Evolutionary conservation across 35 echinoderm and acorn worm genomes (phyloP), one percentile per base, ranked within the genome.

Genomic region (Eucidaris tribuloides): DNA sequence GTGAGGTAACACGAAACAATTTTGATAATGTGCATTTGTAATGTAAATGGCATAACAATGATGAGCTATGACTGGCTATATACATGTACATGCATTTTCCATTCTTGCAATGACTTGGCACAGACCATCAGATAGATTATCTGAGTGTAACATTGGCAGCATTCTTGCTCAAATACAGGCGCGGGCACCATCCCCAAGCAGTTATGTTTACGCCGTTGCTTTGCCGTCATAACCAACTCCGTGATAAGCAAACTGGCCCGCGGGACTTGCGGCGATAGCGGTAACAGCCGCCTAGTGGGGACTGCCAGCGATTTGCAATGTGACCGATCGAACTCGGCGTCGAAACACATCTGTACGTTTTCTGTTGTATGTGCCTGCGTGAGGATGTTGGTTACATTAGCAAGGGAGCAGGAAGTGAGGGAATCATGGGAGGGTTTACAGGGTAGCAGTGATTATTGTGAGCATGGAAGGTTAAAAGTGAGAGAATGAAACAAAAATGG

Each of bases 341-440:
- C 50, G 35, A 90, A 87, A 86, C 85, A 81, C 15, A 96, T 35
- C 44, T 90, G 61, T 43, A 85, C 62, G 55, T 96, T 96, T n/a
- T 23, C 80, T 77, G 79, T 96, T 96, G 65, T 96, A 90, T 39
- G 92, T 96, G 65, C 92, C 92, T 96, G 58, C 23, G 24, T 44
- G 77, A n/a, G n/a, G n/a, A n/a, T n/a, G n/a, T n/a, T n/a, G n/a
- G n/a, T n/a, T n/a, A n/a, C n/a, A n/a, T n/a, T n/a, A n/a, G n/a
- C n/a, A n/a, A n/a, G n/a, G n/a, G n/a, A n/a, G n/a, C n/a, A n/a
- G n/a, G n/a, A n/a, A n/a, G n/a, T n/a, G n/a, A n/a, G n/a, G n/a
- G n/a, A n/a, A n/a, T n/a, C n/a, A n/a, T n/a, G n/a, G n/a, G n/a
- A n/a, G n/a, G n/a, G n/a, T n/a, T n/a, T n/a, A n/a, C n/a, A n/a